Evolutionary conservation across 2,113 vertebrate species (phyloP).

Genomic region (Megaleporinus macrocephalus): DNA sequence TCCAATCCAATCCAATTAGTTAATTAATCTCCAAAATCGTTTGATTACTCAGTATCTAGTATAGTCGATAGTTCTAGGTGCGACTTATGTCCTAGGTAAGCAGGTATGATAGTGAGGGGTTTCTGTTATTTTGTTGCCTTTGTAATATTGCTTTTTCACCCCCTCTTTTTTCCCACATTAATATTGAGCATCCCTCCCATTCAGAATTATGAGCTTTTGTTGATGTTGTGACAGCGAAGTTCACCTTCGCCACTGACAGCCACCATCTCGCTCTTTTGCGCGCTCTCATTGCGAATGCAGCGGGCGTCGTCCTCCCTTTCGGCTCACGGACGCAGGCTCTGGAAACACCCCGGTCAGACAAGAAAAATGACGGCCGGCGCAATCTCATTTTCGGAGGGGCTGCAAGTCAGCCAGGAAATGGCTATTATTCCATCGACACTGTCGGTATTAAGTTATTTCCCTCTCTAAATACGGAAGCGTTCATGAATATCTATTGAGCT

Average conservation of each 20-base stretch:
- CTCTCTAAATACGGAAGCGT: conserved; percentile 99
- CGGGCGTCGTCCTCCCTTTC: conserved; percentile 73
- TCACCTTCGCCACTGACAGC: conserved; percentile 26
- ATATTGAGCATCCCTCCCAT: conserved; percentile 21
- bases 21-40: background rate
- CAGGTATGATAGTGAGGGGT: background rate
- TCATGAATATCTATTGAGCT: conserved; percentile 99
- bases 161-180: conserved; percentile 18
- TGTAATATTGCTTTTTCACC: background rate
- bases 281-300: conserved; percentile 91
- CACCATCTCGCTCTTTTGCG: conserved; percentile 54
- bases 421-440: conserved; percentile 98
- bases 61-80: background rate
- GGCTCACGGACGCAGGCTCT: conserved; percentile 73
- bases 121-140: background rate
- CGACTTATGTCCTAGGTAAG: background rate
- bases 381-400: conserved; percentile 99
- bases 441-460: conserved; percentile 99
- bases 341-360: conserved; percentile 88
- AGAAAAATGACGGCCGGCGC: conserved; percentile 96
- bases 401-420: conserved; percentile 99
- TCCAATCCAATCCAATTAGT: too few relatives aligned
- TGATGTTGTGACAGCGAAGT: conserved; percentile 9
- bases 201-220: conserved; percentile 18
- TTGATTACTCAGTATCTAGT: background rate